phyloP scores from a whole-genome alignment of 2,797 vertebrate species.

The Pantherophis alleghaniensis region DNA sequence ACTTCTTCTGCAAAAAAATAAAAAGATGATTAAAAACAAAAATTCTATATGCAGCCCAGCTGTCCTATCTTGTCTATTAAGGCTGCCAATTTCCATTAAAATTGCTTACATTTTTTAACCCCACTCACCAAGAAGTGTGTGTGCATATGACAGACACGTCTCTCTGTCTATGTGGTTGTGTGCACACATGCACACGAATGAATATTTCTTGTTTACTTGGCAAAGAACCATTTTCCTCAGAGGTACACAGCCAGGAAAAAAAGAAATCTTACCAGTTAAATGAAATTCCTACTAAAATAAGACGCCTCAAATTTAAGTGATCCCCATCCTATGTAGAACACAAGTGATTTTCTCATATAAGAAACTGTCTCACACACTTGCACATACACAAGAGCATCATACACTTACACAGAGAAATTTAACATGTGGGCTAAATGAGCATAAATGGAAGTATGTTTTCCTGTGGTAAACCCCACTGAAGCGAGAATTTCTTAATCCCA shows the following conservation, averaged over 20 bases:
- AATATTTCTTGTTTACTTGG: neutral
- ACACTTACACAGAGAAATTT: neutral
- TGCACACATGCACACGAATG: neutral
- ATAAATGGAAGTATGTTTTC: neutral
- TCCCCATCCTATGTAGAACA: neutral
- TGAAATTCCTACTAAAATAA: neutral
- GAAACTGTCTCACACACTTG: neutral
- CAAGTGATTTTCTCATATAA: neutral
- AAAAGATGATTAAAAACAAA: neutral
- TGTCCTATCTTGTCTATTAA: neutral
- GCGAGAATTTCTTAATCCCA: neutral
- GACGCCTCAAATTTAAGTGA: neutral
- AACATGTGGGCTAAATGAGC: neutral
- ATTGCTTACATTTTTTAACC: neutral
- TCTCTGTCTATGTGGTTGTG: neutral
- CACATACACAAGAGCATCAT: neutral
- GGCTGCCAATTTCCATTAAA: neutral
- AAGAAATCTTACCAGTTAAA: neutral
- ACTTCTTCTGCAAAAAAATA: neutral
- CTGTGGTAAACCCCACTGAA: neutral
- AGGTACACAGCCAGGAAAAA: neutral
- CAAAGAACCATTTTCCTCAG: neutral
- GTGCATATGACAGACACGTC: neutral
- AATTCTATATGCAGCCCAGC: neutral
- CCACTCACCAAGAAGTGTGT: neutral